These are phyloP conservation scores for Meiosimyza platycephala DNA, from an alignment of 2,888 invertebrate genomes.

Conservation along the genomic window DNA sequence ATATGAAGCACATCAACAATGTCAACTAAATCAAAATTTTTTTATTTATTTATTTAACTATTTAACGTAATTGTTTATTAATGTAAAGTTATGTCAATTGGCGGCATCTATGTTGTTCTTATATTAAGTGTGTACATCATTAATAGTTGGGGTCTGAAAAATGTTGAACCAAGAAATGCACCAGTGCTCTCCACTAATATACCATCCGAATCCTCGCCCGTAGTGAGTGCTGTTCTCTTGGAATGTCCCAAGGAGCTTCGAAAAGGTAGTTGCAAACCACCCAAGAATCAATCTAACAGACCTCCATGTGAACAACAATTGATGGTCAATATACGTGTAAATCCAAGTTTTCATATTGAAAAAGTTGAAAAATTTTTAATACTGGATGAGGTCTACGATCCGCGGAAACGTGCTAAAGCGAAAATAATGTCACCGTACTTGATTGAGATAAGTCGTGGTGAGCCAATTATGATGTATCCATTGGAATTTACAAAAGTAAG, in stretches of 20 bases:
- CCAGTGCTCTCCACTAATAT: background rate
- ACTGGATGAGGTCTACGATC: constrained; percentile 54
- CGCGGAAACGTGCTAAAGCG: constrained; percentile 46
- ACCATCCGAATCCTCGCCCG: constrained; percentile 33
- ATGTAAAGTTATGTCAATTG: constrained; percentile 36
- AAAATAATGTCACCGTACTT: constrained; percentile 55
- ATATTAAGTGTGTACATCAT: constrained; percentile 26
- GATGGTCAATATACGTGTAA: constrained; percentile 52
- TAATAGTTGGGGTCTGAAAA: constrained; percentile 19
- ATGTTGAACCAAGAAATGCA: background rate
- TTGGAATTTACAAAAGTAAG: constrained; percentile 52
- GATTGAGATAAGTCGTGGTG: constrained; percentile 53
- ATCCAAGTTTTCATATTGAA: constrained; percentile 47
- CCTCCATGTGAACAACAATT: constrained; percentile 49
- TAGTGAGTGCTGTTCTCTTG: constrained; percentile 50
- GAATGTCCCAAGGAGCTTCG: constrained; percentile 45
- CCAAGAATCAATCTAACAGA: background rate
- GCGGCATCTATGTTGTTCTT: constrained; percentile 29
- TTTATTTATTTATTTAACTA: constrained; percentile 9
- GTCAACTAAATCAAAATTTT: constrained; percentile 20
- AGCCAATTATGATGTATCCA: constrained; percentile 56
- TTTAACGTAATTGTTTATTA: constrained; percentile 30
- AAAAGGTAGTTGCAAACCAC: background rate
- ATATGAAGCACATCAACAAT: constrained; percentile 18
- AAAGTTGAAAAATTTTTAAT: constrained; percentile 50